Evolutionary conservation across 2,113 vertebrate species (phyloP).

Genomic region (Macquaria australasica): DNA sequence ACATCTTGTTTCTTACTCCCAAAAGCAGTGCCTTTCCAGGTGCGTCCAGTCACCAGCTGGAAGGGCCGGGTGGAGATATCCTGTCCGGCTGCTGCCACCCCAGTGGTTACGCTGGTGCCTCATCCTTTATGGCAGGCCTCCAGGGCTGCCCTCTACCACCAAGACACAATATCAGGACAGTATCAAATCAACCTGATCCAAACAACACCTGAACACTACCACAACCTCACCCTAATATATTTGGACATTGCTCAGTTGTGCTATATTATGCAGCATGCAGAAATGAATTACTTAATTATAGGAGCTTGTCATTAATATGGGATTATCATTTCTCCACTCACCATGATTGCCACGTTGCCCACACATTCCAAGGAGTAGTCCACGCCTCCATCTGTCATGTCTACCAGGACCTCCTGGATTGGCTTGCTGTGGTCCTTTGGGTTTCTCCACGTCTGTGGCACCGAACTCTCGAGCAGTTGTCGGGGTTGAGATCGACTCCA

Average conservation of each 20-base stretch:
- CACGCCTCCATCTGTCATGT: slow-evolving; percentile 88
- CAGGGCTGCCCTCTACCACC: too few species aligned
- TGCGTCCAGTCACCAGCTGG: slow-evolving; percentile 87
- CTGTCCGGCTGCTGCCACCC: slow-evolving; percentile 54
- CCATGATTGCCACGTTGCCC: slow-evolving; percentile 61
- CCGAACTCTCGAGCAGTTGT: slow-evolving; percentile 88
- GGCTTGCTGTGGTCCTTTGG: slow-evolving; percentile 87
- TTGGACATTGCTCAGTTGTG: too few species aligned
- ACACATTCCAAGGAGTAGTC: slow-evolving; percentile 89
- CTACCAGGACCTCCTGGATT: slow-evolving; percentile 85
- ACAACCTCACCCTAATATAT: too few species aligned
- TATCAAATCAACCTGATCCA: too few species aligned
- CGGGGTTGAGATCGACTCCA: slow-evolving; percentile 86
- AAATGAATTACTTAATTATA: not conserved
- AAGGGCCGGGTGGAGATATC: slow-evolving; percentile 85
- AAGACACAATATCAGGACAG: too few species aligned
- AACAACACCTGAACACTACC: too few species aligned
- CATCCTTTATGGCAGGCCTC: too few species aligned
- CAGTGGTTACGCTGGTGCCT: too few species aligned
- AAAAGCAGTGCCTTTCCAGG: slow-evolving; percentile 87
- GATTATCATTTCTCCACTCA: slow-evolving; percentile 57
- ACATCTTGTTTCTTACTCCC: slow-evolving; percentile 79
- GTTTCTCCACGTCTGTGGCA: slow-evolving; percentile 88
- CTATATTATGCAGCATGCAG: not conserved
- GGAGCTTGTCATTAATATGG: not conserved